Evolutionary conservation across 2,888 invertebrate species (phyloP).

Genomic region (Sipha maydis): DNA sequence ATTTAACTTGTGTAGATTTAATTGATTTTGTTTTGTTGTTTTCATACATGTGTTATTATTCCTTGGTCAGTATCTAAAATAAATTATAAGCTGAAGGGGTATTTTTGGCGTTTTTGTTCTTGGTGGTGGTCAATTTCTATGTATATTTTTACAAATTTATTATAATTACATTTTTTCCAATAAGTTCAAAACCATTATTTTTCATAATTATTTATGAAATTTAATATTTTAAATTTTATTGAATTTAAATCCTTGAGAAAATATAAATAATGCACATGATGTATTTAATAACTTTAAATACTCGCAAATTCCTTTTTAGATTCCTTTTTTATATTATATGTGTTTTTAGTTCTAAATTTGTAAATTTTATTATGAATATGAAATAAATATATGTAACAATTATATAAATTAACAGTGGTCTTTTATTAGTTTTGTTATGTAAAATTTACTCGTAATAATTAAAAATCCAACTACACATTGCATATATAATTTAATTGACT

Average conservation of each 20-base stretch:
- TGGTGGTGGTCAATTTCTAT: neutral
- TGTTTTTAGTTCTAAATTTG: constrained; percentile 17
- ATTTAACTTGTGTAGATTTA: neutral
- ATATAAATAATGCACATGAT: neutral
- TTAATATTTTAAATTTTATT: neutral
- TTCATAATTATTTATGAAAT: neutral
- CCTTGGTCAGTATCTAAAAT: neutral
- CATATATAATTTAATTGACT: no score
- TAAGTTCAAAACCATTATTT: neutral
- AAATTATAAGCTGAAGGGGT: neutral
- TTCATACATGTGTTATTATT: neutral
- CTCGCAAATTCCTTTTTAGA: constrained; percentile 17
- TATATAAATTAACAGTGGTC: neutral
- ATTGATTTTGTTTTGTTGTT: neutral
- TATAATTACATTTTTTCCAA: neutral
- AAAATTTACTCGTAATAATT: neutral
- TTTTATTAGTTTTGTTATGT: neutral
- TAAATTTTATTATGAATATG: constrained; percentile 13
- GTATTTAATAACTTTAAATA: constrained; percentile 18
- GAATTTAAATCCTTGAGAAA: neutral
- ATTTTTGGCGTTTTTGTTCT: constrained; percentile 17
- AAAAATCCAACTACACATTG: neutral
- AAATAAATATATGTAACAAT: neutral
- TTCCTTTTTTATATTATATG: constrained; percentile 2
- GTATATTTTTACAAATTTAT: neutral